Evolutionary conservation across 1,140 invertebrate genomes (phyloP), one percentile per base, ranked within the genome.

Genomic region (Heliconius eleuchia): DNA sequence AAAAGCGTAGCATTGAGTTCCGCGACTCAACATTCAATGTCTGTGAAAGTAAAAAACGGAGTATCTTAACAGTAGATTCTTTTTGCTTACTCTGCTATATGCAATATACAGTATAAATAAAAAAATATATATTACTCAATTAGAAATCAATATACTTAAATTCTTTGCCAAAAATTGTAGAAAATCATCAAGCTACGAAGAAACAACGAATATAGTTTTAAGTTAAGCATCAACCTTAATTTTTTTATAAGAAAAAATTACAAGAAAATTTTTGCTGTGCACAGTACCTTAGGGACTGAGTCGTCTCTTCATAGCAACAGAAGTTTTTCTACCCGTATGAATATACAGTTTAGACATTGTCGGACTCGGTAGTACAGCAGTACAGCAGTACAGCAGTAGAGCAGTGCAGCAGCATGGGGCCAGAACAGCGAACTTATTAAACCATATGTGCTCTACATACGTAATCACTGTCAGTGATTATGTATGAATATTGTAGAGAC

Each of bases 321-420:
- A 66, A 82, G 80, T 82, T 79, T 75, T 82, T 76, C 72, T 81
- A 81, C 73, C 52, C 76, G 77, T 72, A 74, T 76, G 78, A 80
- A 76, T 82, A 75, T 78, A 81, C 80, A 78, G 80, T 81, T 81
- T 81, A 81, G 80, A 55, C 72, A 75, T 81, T 81, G 74, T 81
- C 42, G 74, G 39, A 57, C 60, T 60, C 74, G 13, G 70, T 23
- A 37, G 70, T 13, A 19, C 70, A 13, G 13, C 13, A 6, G 18
- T 55, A 16, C 52, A 6, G 16, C 11, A 46, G 11, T 46, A 13
- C 11, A 13, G 42, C 42, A 46, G 42, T 13, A 13, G 3, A 4
- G 42, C 13, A 11, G 39, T 42, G 2, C 42, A 13, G 42, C 39
- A 13, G 42, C 3, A 13, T 13, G 42, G 42, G 42, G 42, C 42